These are phyloP conservation scores for Calameuta pallipes DNA, from an alignment of 2,888 invertebrate genomes.

Conservation along the genomic window DNA sequence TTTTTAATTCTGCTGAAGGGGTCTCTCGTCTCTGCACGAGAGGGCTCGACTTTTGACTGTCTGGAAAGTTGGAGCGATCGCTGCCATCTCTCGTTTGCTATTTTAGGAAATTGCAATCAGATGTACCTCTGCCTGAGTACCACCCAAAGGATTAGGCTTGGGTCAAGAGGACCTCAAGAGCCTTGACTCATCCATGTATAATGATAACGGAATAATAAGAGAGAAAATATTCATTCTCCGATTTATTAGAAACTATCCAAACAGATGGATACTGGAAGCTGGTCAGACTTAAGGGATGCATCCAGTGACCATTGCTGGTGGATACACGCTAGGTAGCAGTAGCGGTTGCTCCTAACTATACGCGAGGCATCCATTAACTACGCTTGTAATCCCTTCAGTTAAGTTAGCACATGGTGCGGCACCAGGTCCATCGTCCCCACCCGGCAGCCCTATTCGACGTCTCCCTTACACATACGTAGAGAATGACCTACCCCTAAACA, in stretches of 20 bases:
- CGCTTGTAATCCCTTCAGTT: slow-evolving; percentile 63
- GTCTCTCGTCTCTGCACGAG: background rate
- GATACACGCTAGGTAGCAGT: background rate
- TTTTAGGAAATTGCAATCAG: background rate
- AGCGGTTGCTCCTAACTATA: slow-evolving; percentile 32
- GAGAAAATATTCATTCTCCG: background rate
- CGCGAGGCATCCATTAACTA: slow-evolving; percentile 62
- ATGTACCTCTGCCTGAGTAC: background rate
- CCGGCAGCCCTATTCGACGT: slow-evolving; percentile 14
- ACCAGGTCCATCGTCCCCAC: slow-evolving; percentile 46
- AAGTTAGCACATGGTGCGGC: slow-evolving; percentile 63
- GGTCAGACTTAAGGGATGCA: background rate
- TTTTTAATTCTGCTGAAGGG: background rate
- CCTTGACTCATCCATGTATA: background rate
- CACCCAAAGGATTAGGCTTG: background rate
- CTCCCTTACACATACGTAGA: background rate
- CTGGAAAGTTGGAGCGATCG: background rate
- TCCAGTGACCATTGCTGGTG: background rate
- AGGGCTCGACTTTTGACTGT: background rate
- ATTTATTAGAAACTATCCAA: background rate
- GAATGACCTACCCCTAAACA: background rate
- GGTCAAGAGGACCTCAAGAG: background rate
- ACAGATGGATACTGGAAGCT: background rate
- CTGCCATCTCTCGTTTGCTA: background rate
- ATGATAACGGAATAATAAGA: background rate